Percentiles rank a stretch among this genome's conserved stretches.
Conservation (phyloP, 2,888 invertebrate genomes). For the Chouioia cunea region DNA sequence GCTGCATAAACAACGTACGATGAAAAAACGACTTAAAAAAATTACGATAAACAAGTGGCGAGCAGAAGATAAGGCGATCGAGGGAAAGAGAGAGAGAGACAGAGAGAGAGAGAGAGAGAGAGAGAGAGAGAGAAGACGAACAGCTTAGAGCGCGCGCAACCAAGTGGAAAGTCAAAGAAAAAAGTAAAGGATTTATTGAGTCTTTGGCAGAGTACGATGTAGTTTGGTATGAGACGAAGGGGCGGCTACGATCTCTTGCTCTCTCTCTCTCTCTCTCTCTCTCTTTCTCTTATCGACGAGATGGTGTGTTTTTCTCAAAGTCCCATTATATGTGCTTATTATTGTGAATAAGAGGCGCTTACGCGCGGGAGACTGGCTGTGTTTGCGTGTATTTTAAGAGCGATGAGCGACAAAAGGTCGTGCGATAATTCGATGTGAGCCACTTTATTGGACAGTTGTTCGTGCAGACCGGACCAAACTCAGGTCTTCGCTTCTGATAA, state of each 20-base stretch:
- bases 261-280: not conserved
- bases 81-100: not conserved
- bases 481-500: too few relatives aligned
- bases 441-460: conserved; percentile 7
- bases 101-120: not conserved
- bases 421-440: conserved; percentile 36
- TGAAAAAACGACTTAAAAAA: conserved; percentile 13
- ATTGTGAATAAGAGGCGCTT: not conserved
- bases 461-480: too few relatives aligned
- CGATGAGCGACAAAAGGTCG: conserved; percentile 43
- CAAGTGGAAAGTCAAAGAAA: conserved; percentile 4
- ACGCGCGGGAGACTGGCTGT: not conserved
- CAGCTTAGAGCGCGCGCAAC: too few relatives aligned
- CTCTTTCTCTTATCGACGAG: conserved; percentile 17
- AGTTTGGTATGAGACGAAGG: conserved; percentile 5
- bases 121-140: not conserved
- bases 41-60: conserved; percentile 11
- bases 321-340: not conserved
- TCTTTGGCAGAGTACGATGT: not conserved
- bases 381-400: conserved; percentile 40
- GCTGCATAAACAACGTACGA: not conserved
- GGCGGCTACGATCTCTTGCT: conserved; percentile 28
- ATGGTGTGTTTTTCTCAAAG: not conserved
- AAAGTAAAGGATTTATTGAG: conserved; percentile 32
- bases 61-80: not conserved